Evolutionary conservation across 1,140 invertebrate genomes (phyloP).

Genomic region (Drosophila parabipectinata): DNA sequence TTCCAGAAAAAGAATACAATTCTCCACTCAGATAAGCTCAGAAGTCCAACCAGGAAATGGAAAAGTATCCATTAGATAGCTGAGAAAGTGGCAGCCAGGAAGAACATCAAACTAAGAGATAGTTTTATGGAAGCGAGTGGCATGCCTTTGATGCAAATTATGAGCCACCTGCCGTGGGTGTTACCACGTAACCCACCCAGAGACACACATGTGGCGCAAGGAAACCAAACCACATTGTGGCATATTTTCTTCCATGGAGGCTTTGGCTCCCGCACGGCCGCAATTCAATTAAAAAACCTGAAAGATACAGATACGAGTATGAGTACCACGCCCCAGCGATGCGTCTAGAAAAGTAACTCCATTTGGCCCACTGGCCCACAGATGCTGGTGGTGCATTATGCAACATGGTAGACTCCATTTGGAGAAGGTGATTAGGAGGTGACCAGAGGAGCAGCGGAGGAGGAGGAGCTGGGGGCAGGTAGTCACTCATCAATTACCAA

Average conservation of each 20-base stretch:
- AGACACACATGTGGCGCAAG: constrained; percentile 7
- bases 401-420: constrained; percentile 45
- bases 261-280: constrained; percentile 10
- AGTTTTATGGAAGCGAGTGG: no score
- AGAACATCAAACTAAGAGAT: no score
- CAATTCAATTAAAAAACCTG: constrained; percentile 62
- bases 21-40: neutral
- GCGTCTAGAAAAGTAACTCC: constrained; percentile 17
- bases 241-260: constrained; percentile 7
- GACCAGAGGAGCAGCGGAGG: no score
- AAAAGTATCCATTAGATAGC: constrained; percentile 22
- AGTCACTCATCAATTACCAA: constrained; percentile 71
- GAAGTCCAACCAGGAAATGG: constrained; percentile 26
- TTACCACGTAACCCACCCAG: constrained; percentile 26
- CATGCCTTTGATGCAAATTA: neutral
- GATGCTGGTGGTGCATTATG: constrained; percentile 20
- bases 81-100: neutral
- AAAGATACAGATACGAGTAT: constrained; percentile 6
- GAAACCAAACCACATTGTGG: constrained; percentile 30
- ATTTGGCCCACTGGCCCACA: constrained; percentile 49
- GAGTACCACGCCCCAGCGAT: constrained; percentile 47
- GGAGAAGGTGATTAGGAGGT: constrained; percentile 54
- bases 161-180: constrained; percentile 17
- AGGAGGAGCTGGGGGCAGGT: neutral
- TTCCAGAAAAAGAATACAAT: neutral